Base-by-base conservation (phyloP, 1,140 invertebrate genomes). In the Drosophila triauraria region DNA sequence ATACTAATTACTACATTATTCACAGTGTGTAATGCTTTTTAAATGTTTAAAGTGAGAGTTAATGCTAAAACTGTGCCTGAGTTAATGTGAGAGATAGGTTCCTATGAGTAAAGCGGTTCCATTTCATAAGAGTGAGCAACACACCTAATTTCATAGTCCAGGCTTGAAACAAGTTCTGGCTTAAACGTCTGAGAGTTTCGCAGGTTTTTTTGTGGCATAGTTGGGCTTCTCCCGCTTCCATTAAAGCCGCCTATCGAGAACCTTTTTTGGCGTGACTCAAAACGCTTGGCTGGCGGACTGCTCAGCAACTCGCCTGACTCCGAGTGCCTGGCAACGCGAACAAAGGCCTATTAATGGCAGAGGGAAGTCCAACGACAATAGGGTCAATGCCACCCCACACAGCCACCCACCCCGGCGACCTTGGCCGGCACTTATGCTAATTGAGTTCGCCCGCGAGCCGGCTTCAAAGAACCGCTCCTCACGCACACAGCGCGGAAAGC, bases 381-480 rank as follows among this genome's bases (percentile, higher is more conserved):
- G 43, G 68, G 68, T 71, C 65, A 70, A 71, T 71, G 68, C 68
- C 67, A 71, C 65, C 50, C 46, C 9, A 47, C 15, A 48, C 13
- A 30, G 62, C 61, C 65, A 51, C 65, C 65, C 65, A 44, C 40
- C 38, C 61, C 12, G 23, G 43, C 68, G 68, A 74, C 69, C 69
- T 74, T 74, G 69, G 30, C 46, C 47, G 32, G 32, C 70, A 75
- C 46, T 74, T 74, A 61, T 61, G 69, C 57, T 74, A 62, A 62
- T 74, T 74, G 57, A 40, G 30, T 43, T 74, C 32, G 58, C 44
- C 44, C 63, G 46, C 48, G n/a, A 47, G 46, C 68, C 38, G 46
- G 20, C 35, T 48, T 61, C 23, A 54, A 54, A 68, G 46, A 51
- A 50, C 65, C 61, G 27, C 17, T 40, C 40, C 17, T 40, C 40